Evolutionary conservation across 2,888 invertebrate genomes (phyloP), one percentile per base, ranked within the genome.

Genomic region (Ormyrus pomaceus): DNA sequence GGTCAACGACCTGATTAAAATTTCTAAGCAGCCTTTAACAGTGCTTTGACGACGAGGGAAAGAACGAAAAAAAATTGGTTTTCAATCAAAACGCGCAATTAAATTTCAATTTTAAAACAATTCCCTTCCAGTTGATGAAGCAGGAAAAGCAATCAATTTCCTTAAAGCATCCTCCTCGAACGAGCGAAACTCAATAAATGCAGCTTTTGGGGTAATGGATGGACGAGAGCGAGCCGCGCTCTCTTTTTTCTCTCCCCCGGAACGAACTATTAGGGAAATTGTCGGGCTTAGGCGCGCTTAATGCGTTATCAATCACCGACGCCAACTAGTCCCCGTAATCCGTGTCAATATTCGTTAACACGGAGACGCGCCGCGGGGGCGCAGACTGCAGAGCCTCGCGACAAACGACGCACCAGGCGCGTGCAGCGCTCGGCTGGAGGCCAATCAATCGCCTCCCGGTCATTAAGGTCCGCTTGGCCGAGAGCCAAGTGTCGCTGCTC

Each of bases 231-330:
- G 34, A 34, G 34, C 34, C 34, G 34, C 45, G 45, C 62, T 58
- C 19, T 56, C n/a, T 56, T n/a, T 34, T 34, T 19, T 58, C 50
- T 62, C 59, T 71, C 34, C 5, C 45, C 62, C 68, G 13, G 50
- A 69, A 53, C 72, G 72, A 71, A 51, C 76, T 73, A 80, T 80
- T 80, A 80, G 59, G 68, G 46, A 80, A 77, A 80, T 80, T 66
- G 72, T 58, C 58, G 10, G 61, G 72, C 76, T 72, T 64, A 69
- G 48, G 64, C 48, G 19, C n/a, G 58, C 9, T 64, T n/a, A 65
- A 65, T 19, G n/a, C 62, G 70, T 73, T 73, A 80, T 80, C 80
- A 80, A 80, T 80, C 80, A 80, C 77, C 72, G 72, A 50, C 61
- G 55, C n/a, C 55, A 56, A 62, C 62, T 45, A 64, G 72, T 50